Percentiles rank a stretch among this genome's conserved stretches.
Evolutionary conservation across 2,888 invertebrate species (phyloP).

Genomic region (Dicranocentrus wangi): DNA sequence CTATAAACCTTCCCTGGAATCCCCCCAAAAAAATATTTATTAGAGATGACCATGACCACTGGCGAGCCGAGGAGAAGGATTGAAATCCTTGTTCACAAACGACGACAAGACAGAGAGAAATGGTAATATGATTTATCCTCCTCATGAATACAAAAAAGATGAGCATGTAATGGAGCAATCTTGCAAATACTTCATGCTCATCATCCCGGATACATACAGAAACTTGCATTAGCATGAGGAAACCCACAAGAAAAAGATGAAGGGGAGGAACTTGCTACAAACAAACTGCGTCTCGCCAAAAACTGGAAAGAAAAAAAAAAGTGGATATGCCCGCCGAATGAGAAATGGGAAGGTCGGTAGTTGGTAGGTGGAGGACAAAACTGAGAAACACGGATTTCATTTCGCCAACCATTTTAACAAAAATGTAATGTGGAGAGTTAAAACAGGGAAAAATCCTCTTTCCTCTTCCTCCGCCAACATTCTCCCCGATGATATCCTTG

Average conservation of each 20-base stretch:
- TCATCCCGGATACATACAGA: slow-evolving; percentile 58
- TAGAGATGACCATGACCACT: slow-evolving; percentile 45
- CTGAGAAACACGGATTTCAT: background rate
- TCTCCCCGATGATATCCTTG: too few species aligned
- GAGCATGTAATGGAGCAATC: background rate
- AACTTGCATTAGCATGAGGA: slow-evolving; percentile 7
- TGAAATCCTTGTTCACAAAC: slow-evolving; percentile 9
- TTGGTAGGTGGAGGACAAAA: slow-evolving; percentile 34
- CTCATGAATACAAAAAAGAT: slow-evolving; percentile 9
- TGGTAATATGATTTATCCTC: slow-evolving; percentile 39
- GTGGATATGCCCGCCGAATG: slow-evolving; percentile 19
- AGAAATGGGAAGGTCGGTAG: slow-evolving; percentile 13
- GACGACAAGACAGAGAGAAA: slow-evolving; percentile 23
- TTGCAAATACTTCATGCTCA: slow-evolving; percentile 9
- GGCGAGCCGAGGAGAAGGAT: slow-evolving; percentile 9
- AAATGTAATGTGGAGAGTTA: too few species aligned
- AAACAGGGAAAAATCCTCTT: too few species aligned
- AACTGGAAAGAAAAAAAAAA: slow-evolving; percentile 17
- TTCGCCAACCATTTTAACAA: too few species aligned
- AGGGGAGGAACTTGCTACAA: slow-evolving; percentile 36
- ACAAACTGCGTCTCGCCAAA: slow-evolving; percentile 14
- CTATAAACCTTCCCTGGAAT: slow-evolving; percentile 25
- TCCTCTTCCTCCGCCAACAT: too few species aligned
- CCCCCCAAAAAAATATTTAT: slow-evolving; percentile 24
- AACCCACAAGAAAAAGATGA: background rate